Conservation (phyloP, 2,888 invertebrate genomes). For the Eupithecia subfuscata region DNA sequence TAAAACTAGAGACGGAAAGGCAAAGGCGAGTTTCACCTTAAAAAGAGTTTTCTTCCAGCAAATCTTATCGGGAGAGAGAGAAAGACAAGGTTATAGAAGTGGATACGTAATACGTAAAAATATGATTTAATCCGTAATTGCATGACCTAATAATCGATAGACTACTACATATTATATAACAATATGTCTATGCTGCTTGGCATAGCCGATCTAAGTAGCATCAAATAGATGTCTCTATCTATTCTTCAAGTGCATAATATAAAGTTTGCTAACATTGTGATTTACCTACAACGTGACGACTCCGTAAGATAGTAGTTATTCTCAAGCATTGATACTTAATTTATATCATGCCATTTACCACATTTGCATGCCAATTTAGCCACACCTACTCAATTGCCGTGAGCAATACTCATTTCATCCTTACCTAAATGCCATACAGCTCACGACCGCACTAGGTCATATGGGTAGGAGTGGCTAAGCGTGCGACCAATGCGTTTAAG, state of each 20-base stretch:
- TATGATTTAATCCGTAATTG: too few species aligned
- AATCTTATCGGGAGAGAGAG: too few species aligned
- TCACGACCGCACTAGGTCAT: constrained; percentile 14
- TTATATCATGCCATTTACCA: background rate
- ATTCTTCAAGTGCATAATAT: background rate
- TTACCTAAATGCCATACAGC: constrained; percentile 22
- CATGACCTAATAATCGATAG: too few species aligned
- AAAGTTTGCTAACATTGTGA: background rate
- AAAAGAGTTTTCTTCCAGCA: too few species aligned
- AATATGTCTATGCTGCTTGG: too few species aligned
- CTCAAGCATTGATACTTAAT: background rate
- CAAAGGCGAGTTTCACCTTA: too few species aligned
- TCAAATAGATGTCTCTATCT: background rate
- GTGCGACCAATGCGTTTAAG: constrained; percentile 19
- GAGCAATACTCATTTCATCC: constrained; percentile 21
- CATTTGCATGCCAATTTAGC: constrained; percentile 18
- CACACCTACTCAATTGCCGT: constrained; percentile 31
- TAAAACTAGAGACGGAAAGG: too few species aligned
- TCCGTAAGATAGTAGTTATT: background rate
- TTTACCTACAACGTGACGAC: background rate
- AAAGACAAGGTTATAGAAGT: too few species aligned
- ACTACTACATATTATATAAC: too few species aligned
- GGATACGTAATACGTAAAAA: too few species aligned
- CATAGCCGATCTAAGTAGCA: background rate
- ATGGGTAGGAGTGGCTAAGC: constrained; percentile 30